phyloP scores from a whole-genome alignment of 2,113 vertebrate species.

The Mugil cephalus region DNA sequence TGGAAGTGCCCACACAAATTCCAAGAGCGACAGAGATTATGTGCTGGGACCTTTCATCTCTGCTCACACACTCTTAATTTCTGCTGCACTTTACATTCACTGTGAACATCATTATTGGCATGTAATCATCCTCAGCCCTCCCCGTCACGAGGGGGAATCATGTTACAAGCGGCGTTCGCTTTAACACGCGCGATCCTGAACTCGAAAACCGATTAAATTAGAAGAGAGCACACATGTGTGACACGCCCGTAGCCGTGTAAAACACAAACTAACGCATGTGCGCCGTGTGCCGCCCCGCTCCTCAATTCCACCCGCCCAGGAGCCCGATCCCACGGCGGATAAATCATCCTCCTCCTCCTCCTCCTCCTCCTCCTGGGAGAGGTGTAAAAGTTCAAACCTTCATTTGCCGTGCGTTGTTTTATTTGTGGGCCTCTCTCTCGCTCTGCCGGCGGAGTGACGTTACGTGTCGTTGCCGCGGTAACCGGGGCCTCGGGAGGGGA shows the following conservation, averaged over 20 bases:
- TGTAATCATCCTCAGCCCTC: too few species aligned
- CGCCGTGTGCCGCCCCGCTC: background rate
- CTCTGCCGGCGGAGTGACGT: slow-evolving; percentile 31
- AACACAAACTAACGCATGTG: background rate
- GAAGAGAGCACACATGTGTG: background rate
- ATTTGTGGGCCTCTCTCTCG: slow-evolving; percentile 30
- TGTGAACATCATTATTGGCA: too few species aligned
- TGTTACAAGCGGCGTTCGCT: too few species aligned
- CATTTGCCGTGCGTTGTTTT: slow-evolving; percentile 50
- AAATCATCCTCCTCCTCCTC: slow-evolving; percentile 26
- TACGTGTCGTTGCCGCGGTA: slow-evolving; percentile 72
- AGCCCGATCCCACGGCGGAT: background rate
- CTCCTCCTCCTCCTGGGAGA: slow-evolving; percentile 15
- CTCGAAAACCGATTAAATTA: too few species aligned
- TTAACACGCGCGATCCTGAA: too few species aligned
- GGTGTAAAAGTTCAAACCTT: slow-evolving; percentile 52
- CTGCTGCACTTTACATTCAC: too few species aligned
- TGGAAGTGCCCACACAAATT: background rate
- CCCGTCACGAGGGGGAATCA: too few species aligned
- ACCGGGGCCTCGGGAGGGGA: slow-evolving; percentile 39
- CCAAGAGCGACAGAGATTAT: background rate
- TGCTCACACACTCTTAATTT: too few species aligned
- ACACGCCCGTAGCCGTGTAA: background rate
- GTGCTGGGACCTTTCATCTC: too few species aligned
- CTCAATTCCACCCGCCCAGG: slow-evolving; percentile 19